phyloP scores from a whole-genome alignment of 2,797 vertebrate genomes.

The Eptatretus atami region DNA sequence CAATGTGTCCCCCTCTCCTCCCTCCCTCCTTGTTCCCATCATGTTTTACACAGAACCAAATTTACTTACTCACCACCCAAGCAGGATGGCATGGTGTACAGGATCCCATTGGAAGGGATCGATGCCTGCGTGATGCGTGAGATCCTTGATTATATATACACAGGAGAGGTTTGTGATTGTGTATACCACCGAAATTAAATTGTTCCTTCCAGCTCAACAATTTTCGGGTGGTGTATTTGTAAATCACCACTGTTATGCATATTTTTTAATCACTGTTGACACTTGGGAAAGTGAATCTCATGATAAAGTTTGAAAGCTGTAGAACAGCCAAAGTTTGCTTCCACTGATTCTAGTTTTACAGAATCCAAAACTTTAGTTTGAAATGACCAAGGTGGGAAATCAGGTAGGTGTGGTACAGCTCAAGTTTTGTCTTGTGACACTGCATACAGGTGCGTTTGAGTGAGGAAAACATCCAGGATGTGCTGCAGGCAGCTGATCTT shows the following conservation, averaged over 20 bases:
- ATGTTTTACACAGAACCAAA: slow-evolving; percentile 36
- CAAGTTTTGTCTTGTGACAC: too few species aligned
- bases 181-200: neutral
- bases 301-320: too few species aligned
- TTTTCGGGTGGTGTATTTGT: too few species aligned
- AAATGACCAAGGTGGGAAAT: too few species aligned
- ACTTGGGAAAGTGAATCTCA: too few species aligned
- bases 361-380: too few species aligned
- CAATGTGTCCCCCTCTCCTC: neutral
- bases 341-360: too few species aligned
- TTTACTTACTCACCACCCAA: slow-evolving; percentile 89
- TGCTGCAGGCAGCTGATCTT: slow-evolving; percentile 78
- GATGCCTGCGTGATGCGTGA: slow-evolving; percentile 68
- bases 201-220: too few species aligned
- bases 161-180: slow-evolving; percentile 37
- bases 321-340: too few species aligned
- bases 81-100: slow-evolving; percentile 65
- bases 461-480: slow-evolving; percentile 91
- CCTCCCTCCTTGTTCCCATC: neutral
- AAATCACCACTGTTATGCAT: too few species aligned
- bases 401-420: too few species aligned
- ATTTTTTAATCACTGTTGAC: too few species aligned
- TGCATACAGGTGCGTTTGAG: slow-evolving; percentile 38
- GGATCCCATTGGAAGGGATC: slow-evolving; percentile 74
- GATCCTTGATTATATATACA: slow-evolving; percentile 90